Evolutionary conservation across 2,113 vertebrate species (phyloP).

Genomic region (Centropristis striata): DNA sequence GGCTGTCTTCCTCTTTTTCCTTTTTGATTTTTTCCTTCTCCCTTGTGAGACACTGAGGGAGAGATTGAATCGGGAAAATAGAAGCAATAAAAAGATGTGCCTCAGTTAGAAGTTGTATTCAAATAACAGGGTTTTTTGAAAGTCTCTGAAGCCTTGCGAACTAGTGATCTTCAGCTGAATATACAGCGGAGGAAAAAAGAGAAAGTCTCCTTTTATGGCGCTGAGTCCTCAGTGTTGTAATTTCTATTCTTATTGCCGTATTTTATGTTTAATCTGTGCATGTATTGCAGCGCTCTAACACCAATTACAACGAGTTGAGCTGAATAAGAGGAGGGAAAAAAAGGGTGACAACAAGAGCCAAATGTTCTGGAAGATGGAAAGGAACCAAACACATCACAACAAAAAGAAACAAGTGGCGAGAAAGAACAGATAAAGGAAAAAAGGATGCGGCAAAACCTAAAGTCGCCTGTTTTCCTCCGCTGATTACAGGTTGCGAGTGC

Average conservation of each 20-base stretch:
- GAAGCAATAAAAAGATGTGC: constrained; percentile 46
- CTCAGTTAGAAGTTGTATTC: constrained; percentile 41
- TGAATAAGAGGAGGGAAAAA: constrained; percentile 6
- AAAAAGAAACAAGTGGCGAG: constrained; percentile 45
- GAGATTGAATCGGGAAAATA: constrained; percentile 41
- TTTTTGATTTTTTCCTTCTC: constrained; percentile 32
- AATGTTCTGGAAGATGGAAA: constrained; percentile 18
- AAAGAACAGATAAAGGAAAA: constrained; percentile 64
- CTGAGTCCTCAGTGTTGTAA: constrained; percentile 7
- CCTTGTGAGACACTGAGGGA: constrained; percentile 23
- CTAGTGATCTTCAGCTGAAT: constrained; percentile 31
- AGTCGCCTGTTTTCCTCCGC: constrained; percentile 51
- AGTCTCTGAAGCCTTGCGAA: constrained; percentile 30
- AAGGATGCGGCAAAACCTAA: constrained; percentile 49
- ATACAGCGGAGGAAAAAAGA: constrained; percentile 4
- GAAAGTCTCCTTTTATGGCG: not conserved
- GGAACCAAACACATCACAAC: constrained; percentile 17
- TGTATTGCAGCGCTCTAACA: not conserved
- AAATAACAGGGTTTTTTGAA: constrained; percentile 46
- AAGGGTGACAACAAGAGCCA: constrained; percentile 6
- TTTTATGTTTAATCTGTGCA: constrained; percentile 21
- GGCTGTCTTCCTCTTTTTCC: constrained; percentile 9
- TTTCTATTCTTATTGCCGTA: not conserved
- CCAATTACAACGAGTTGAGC: constrained; percentile 4
- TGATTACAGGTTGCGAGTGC: constrained; percentile 64